A percentile compares a stretch with the other conserved stretches of the same genome.
Conservation (phyloP, 2,888 invertebrate genomes). For the Sminthurides aquaticus region DNA sequence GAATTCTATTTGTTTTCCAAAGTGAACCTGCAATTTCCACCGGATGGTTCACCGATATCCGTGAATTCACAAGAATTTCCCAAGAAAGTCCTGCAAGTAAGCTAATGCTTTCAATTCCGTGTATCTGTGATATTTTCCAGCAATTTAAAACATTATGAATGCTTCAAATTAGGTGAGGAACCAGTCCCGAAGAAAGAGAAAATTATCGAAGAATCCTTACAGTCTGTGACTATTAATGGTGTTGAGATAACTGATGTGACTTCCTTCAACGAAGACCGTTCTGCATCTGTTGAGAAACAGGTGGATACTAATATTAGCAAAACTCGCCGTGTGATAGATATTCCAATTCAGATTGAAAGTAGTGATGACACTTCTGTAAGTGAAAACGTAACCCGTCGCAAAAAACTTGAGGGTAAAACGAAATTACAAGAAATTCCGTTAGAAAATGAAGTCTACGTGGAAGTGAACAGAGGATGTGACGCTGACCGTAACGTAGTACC, state of each 20-base stretch:
- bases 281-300: slow-evolving; percentile 16
- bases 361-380: slow-evolving; percentile 21
- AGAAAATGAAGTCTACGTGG: background rate
- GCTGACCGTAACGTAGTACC: background rate
- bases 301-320: slow-evolving; percentile 13
- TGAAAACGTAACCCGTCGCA: background rate
- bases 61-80: slow-evolving; percentile 9
- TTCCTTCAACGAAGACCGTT: slow-evolving; percentile 16
- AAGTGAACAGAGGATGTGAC: background rate
- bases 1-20: slow-evolving; percentile 18
- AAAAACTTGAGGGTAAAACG: background rate
- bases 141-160: too few relatives aligned
- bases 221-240: slow-evolving; percentile 21
- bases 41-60: slow-evolving; percentile 17
- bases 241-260: slow-evolving; percentile 23
- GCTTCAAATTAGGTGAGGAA: background rate
- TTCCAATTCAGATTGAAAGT: slow-evolving; percentile 22
- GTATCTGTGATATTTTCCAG: too few relatives aligned
- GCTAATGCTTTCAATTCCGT: background rate
- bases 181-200: slow-evolving; percentile 18
- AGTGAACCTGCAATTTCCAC: slow-evolving; percentile 21
- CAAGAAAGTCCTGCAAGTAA: background rate
- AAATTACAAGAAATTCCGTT: background rate
- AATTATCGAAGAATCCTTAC: slow-evolving; percentile 12
- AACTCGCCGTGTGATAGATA: slow-evolving; percentile 19